Evolutionary conservation across 2,797 vertebrate genomes (phyloP), one percentile per base, ranked within the genome.

Genomic region (Gallirallus australis): DNA sequence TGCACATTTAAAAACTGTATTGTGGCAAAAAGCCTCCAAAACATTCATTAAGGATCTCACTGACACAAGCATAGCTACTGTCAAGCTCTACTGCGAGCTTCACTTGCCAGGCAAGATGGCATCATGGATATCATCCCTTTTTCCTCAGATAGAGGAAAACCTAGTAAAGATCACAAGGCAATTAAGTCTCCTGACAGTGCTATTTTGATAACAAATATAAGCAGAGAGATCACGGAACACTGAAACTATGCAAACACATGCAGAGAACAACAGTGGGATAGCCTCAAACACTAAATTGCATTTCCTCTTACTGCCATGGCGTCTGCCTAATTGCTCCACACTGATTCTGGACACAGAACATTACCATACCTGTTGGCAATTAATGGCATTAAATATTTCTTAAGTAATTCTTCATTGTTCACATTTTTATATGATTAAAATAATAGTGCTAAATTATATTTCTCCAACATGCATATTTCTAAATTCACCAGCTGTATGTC

Each of bases 371-470:
- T 42, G 6, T 9, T 81, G 35, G 53, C 31, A 79, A 19, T 56
- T 40, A 54, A 53, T 0, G 0, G 16, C 30, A 75, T 69, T 65
- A 75, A 68, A 18, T 47, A 60, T 30, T 85, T 82, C 40, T 64
- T 66, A 10, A 15, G 12, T 52, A 50, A 70, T 50, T 89, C 35
- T 72, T 85, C 19, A 30, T 60, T 73, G n/a, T 33, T 72, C 94
- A 98, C 97, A 98, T 98, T 97, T 98, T 94, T 72, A 17, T 42
- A 39, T 28, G 9, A 87, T 56, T 87, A 63, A 80, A 91, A 70
- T 4, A 72, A 20, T 20, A n/a, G 39, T 42, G 31, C 11, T 77
- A 52, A 80, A 82, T 56, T 61, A 16, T 9, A 1, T 35, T 82
- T 82, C 40, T 73, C 42, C 4, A 5, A 82, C 21, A 28, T 5